Percentiles rank a stretch among this genome's conserved stretches.
phyloP scores from a whole-genome alignment of 2,113 vertebrate species.

The Microcebus griseorufus region DNA sequence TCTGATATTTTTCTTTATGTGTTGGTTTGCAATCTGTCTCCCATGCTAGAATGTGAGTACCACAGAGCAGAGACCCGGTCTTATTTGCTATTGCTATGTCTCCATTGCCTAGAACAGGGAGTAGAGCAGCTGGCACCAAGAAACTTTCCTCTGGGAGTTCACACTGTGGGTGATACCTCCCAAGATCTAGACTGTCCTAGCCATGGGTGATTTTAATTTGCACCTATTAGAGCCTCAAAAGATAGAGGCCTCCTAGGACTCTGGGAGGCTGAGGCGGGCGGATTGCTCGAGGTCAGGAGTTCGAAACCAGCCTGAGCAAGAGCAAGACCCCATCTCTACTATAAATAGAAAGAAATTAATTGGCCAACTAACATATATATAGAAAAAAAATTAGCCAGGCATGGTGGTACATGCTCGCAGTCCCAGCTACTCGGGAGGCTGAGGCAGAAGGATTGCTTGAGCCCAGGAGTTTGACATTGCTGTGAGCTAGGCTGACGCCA shows the following conservation, averaged over 20 bases:
- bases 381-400: no score
- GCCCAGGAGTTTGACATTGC: no score
- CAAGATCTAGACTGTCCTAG: neutral
- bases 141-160: neutral
- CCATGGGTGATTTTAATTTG: neutral
- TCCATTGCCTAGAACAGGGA: neutral
- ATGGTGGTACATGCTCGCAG: no score
- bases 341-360: no score
- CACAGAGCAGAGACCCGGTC: neutral
- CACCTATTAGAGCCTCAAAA: neutral
- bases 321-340: no score
- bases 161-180: neutral
- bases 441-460: no score
- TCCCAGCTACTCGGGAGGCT: no score
- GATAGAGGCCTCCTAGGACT: neutral
- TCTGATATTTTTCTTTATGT: neutral
- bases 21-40: neutral
- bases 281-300: no score
- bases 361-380: no score
- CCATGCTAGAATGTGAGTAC: neutral
- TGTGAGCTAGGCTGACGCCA: no score
- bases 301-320: no score
- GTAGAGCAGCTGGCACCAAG: neutral
- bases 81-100: neutral
- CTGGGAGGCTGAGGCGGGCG: no score